Percentiles rank a stretch among this genome's conserved stretches.
Evolutionary conservation across 2,888 invertebrate genomes (phyloP).

Genomic region (Junonia oenone): DNA sequence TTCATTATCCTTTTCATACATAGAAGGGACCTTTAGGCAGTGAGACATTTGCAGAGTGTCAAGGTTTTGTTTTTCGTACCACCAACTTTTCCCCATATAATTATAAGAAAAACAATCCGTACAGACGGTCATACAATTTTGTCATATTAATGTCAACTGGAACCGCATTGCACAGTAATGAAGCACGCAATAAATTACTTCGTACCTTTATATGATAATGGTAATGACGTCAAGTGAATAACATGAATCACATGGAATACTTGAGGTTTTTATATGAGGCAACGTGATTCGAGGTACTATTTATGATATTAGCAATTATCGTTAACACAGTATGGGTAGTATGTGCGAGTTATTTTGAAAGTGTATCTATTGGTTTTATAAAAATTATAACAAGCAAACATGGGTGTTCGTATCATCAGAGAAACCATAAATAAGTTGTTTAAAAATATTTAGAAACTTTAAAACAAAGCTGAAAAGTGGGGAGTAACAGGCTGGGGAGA

Average conservation of each 20-base stretch:
- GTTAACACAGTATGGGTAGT: background rate
- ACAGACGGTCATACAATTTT: conserved; percentile 38
- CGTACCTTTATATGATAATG: conserved; percentile 2
- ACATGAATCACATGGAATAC: conserved; percentile 35
- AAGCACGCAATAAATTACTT: conserved; percentile 30
- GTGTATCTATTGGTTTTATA: background rate
- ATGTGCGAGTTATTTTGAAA: background rate
- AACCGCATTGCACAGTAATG: conserved; percentile 37
- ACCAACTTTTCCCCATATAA: background rate
- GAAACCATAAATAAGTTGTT: no score
- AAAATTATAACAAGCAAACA: no score
- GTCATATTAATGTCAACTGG: conserved; percentile 40
- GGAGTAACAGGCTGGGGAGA: no score
- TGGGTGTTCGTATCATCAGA: no score
- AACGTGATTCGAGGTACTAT: conserved; percentile 14
- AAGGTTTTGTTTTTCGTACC: no score
- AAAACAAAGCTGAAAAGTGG: no score
- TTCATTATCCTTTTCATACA: no score
- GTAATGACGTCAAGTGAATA: conserved; percentile 27
- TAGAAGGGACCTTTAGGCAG: no score
- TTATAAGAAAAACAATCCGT: background rate
- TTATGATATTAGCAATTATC: conserved; percentile 9
- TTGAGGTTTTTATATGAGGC: conserved; percentile 32
- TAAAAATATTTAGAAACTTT: no score
- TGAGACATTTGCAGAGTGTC: no score